Evolutionary conservation across 2,888 invertebrate genomes (phyloP), one percentile per base, ranked within the genome.

Genomic region (Altica lythri): DNA sequence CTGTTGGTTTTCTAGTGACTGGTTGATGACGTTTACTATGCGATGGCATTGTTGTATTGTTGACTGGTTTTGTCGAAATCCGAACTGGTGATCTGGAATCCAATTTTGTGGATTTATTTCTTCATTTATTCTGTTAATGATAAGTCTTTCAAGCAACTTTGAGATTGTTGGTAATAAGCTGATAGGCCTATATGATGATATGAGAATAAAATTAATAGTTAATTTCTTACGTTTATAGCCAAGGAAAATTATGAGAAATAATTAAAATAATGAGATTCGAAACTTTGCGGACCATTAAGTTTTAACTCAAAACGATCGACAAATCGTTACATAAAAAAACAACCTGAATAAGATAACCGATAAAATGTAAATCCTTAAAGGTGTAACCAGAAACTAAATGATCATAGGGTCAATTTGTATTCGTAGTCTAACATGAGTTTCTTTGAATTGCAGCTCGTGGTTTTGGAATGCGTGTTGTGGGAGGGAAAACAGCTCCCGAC

Each of bases 391-490:
- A n/a, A n/a, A n/a, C n/a, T n/a, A n/a, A n/a, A n/a, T n/a, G n/a
- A 37, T 37, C 16, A 37, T 37, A n/a, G 18, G 30, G 10, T 35
- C 17, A 9, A 46, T 46, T 46, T 17, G 18, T 47, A 47, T 37
- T 47, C 38, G 1, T 22, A 22, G 8, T 4, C 32, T 37, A 46
- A 37, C 46, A 22, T 25, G 25, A 46, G 10, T 46, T 27, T 46
- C 19, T 37, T 5, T 46, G 35, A 13, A 16, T 74, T 77, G 25
- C 77, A 90, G 90, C 92, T 61, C 87, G 92, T 64, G 95, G 95
- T 53, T 92, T 95, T 72, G 95, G 95, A 22, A 92, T 96, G 92
- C 84, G 94, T 59, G 92, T 95, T 17, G 93, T 95, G 37, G 95
- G 95, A 12, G 95, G 95, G 18, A 94, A 94, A 76, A 87, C 88